A percentile compares a stretch with the other conserved stretches of the same genome.
phyloP scores from a whole-genome alignment of 1,140 invertebrate species.

The Lucilia sericata region DNA sequence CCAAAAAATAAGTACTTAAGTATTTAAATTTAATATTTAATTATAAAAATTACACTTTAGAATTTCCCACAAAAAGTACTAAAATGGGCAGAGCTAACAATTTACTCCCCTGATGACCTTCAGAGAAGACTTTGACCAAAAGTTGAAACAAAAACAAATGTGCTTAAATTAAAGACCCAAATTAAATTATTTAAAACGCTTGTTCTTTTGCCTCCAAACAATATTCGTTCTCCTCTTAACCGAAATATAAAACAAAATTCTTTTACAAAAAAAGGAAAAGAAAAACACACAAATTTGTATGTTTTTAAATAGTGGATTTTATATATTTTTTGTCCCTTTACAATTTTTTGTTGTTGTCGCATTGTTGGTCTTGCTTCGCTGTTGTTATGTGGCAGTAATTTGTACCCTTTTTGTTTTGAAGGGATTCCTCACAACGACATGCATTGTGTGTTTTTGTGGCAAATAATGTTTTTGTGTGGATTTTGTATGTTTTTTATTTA shows the following conservation, averaged over 20 bases:
- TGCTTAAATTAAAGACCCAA: not conserved
- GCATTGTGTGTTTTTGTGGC: not conserved
- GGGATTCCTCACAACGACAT: not conserved
- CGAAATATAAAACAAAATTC: not conserved
- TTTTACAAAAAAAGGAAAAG: not conserved
- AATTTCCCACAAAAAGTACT: too few species aligned
- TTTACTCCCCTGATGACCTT: too few species aligned
- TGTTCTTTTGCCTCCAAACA: not conserved
- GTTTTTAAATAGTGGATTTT: not conserved
- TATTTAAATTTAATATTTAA: too few species aligned
- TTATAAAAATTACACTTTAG: too few species aligned
- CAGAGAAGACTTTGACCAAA: not conserved
- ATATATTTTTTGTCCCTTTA: not conserved
- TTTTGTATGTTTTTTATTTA: too few species aligned
- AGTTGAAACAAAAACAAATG: not conserved
- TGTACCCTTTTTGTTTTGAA: not conserved
- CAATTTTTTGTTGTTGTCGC: not conserved
- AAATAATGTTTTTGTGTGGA: not conserved
- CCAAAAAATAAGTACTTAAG: too few species aligned
- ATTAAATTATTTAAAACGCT: not conserved
- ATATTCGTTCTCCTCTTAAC: not conserved
- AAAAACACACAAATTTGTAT: not conserved
- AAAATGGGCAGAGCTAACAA: too few species aligned
- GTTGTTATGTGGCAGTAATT: not conserved
- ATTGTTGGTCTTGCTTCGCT: not conserved